Conservation (phyloP, 2,888 invertebrate species). For the Netelia fuscicornis region DNA sequence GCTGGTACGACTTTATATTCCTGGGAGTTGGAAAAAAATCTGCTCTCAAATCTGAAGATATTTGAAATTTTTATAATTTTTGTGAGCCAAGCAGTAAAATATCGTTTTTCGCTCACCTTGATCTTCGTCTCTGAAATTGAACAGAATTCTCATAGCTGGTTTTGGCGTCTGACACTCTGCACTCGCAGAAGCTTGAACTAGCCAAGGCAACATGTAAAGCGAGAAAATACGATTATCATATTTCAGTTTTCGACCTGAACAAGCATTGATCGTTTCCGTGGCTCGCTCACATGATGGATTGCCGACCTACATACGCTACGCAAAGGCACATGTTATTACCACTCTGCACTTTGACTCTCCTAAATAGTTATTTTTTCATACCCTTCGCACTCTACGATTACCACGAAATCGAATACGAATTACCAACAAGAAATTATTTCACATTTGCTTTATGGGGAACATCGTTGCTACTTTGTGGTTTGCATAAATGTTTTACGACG, state of each 20-base stretch:
- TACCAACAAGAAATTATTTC: too few species aligned
- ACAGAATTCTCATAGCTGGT: too few species aligned
- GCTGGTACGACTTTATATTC: slow-evolving; percentile 24
- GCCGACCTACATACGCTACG: not conserved
- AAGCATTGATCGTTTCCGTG: not conserved
- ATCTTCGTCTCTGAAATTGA: too few species aligned
- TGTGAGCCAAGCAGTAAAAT: not conserved
- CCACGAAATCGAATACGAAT: too few species aligned
- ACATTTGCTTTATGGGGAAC: not conserved
- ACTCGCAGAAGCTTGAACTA: not conserved
- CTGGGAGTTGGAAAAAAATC: slow-evolving; percentile 11
- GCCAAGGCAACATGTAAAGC: not conserved
- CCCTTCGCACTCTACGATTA: too few species aligned
- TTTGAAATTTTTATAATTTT: not conserved
- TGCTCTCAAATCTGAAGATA: slow-evolving; percentile 3
- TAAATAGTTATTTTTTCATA: too few species aligned
- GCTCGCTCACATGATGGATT: not conserved
- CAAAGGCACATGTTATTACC: not conserved
- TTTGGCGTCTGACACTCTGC: not conserved
- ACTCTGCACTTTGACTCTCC: not conserved
- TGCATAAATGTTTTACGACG: too few species aligned
- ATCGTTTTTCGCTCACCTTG: too few species aligned
- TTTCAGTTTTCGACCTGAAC: not conserved
- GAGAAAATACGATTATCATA: not conserved
- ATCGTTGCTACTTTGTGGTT: not conserved